A percentile compares a stretch with the other conserved stretches of the same genome.
These are phyloP conservation scores for Drosophila subsilvestris DNA, from an alignment of 2,888 invertebrate species.

Conservation along the genomic window DNA sequence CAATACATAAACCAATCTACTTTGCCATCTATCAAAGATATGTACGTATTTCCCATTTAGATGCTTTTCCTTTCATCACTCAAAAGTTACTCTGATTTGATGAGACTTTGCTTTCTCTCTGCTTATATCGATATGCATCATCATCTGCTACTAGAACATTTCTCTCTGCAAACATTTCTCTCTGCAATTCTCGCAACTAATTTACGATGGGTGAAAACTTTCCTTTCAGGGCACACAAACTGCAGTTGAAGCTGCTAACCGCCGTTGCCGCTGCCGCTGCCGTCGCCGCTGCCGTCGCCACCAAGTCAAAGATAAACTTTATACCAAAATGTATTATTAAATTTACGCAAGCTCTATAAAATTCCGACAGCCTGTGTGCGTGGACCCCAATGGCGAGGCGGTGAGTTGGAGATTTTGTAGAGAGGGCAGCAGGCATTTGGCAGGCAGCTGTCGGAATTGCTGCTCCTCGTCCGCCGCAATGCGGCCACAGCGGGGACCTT, in stretches of 20 bases:
- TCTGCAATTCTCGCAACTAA: constrained; percentile 40
- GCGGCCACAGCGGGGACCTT: constrained; percentile 55
- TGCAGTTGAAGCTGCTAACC: constrained; percentile 29
- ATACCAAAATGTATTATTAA: constrained; percentile 73
- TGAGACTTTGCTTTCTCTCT: neutral
- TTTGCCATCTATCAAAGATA: neutral
- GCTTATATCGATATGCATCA: constrained; percentile 21
- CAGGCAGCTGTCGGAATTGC: constrained; percentile 28
- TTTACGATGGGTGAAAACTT: constrained; percentile 48
- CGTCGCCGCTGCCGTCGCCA: too few relatives aligned
- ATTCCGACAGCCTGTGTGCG: constrained; percentile 14
- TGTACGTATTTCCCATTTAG: constrained; percentile 16
- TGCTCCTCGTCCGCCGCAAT: constrained; percentile 44
- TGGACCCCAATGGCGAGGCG: constrained; percentile 12
- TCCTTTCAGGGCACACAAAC: constrained; percentile 7
- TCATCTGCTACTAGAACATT: constrained; percentile 19
- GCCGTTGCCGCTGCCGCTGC: constrained; percentile 46
- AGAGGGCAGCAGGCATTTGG: constrained; percentile 41
- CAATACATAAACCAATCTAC: neutral
- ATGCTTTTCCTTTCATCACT: constrained; percentile 5
- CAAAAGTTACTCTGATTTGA: neutral
- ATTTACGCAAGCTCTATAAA: constrained; percentile 59
- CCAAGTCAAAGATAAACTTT: constrained; percentile 72
- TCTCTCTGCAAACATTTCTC: constrained; percentile 14
- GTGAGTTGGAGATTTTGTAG: constrained; percentile 17